Percentiles rank a stretch among this genome's conserved stretches.
phyloP scores from a whole-genome alignment of 2,113 vertebrate genomes.

The Engystomops pustulosus region DNA sequence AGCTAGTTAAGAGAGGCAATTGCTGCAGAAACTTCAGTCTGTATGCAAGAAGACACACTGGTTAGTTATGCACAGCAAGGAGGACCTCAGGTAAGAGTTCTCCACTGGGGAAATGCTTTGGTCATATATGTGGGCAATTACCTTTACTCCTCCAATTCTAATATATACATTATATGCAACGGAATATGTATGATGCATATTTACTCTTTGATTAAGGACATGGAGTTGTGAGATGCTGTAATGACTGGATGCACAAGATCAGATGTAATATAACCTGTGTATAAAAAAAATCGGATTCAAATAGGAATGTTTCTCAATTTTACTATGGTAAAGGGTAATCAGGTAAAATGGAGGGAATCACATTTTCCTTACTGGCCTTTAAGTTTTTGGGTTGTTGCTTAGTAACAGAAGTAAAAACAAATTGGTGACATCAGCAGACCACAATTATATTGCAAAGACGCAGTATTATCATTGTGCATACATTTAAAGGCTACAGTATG shows the following conservation, averaged over 20 bases:
- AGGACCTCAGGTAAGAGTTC: conserved; percentile 27
- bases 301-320: too few species aligned
- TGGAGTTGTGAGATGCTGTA: too few species aligned
- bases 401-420: not conserved
- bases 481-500: too few species aligned
- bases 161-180: not conserved
- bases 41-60: not conserved
- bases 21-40: not conserved
- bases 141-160: not conserved
- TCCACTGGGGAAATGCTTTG: not conserved
- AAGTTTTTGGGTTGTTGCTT: not conserved
- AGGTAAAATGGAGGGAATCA: too few species aligned
- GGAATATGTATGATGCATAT: not conserved
- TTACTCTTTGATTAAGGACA: not conserved
- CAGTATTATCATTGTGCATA: too few species aligned
- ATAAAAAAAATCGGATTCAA: too few species aligned
- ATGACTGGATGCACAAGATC: too few species aligned
- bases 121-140: too few species aligned
- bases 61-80: conserved; percentile 29
- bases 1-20: not conserved
- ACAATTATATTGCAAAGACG: too few species aligned
- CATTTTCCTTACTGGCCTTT: too few species aligned
- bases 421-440: not conserved
- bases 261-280: too few species aligned
- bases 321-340: too few species aligned